Conservation (phyloP, 1,140 invertebrate species). For the Musca domestica region DNA sequence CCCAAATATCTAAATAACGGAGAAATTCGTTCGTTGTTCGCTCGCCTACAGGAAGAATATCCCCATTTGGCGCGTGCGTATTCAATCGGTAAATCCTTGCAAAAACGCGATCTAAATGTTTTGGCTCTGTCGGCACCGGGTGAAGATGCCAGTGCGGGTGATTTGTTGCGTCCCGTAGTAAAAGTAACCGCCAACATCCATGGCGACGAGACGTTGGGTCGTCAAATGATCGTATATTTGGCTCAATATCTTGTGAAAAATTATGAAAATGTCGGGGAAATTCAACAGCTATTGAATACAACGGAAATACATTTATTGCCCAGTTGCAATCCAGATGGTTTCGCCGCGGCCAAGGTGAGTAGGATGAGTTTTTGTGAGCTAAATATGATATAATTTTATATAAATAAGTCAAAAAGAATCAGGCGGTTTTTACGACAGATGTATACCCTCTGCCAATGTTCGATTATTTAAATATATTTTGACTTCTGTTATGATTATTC, state of each 20-base stretch:
- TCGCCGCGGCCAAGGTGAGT: slow-evolving; percentile 72
- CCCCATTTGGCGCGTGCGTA: slow-evolving; percentile 67
- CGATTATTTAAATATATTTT: too few species aligned
- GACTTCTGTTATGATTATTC: too few species aligned
- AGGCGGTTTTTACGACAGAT: too few species aligned
- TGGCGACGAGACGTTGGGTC: slow-evolving; percentile 91
- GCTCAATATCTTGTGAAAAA: slow-evolving; percentile 77
- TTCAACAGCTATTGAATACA: slow-evolving; percentile 72
- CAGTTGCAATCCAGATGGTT: slow-evolving; percentile 90
- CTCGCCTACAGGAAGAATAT: slow-evolving; percentile 37
- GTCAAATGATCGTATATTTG: slow-evolving; percentile 82
- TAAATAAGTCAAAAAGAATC: too few species aligned
- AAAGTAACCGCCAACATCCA: slow-evolving; percentile 98
- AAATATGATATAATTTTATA: too few species aligned
- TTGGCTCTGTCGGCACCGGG: slow-evolving; percentile 51
- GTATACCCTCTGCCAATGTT: too few species aligned
- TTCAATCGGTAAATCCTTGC: slow-evolving; percentile 74
- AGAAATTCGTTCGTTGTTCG: slow-evolving; percentile 40
- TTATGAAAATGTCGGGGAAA: slow-evolving; percentile 66
- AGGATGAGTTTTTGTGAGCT: too few species aligned
- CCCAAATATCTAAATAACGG: slow-evolving; percentile 40
- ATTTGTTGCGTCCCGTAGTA: slow-evolving; percentile 71
- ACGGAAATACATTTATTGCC: slow-evolving; percentile 91
- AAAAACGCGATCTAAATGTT: slow-evolving; percentile 72
- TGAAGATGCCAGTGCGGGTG: slow-evolving; percentile 27